phyloP scores from a whole-genome alignment of 2,888 invertebrate species.

The Cephus pulcher region DNA sequence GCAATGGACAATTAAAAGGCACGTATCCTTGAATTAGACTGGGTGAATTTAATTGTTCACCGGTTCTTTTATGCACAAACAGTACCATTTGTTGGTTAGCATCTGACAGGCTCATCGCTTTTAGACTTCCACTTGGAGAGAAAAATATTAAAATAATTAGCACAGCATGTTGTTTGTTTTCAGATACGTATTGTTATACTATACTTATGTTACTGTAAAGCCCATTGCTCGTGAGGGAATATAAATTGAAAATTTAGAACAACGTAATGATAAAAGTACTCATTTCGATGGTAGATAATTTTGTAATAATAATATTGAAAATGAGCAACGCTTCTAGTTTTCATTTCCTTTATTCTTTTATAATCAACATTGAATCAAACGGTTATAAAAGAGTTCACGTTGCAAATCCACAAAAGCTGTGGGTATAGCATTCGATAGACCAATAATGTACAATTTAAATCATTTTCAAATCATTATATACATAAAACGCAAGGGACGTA shows the following conservation, averaged over 20 bases:
- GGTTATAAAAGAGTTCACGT: not conserved
- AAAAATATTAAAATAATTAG: slow-evolving; percentile 19
- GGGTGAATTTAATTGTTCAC: not conserved
- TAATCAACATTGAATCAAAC: not conserved
- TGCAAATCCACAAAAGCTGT: not conserved
- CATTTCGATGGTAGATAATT: not conserved
- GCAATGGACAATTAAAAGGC: not conserved
- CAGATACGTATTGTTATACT: slow-evolving; percentile 12
- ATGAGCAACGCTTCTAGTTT: not conserved
- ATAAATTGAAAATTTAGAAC: not conserved
- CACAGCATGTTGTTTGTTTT: slow-evolving; percentile 12
- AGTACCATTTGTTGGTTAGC: not conserved
- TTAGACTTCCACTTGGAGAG: slow-evolving; percentile 2
- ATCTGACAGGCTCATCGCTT: not conserved
- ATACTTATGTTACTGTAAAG: slow-evolving; percentile 3
- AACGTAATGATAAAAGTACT: not conserved
- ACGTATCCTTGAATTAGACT: not conserved
- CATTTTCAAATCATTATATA: not conserved
- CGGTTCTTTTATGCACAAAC: not conserved
- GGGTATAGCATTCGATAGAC: not conserved
- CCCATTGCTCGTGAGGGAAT: not conserved
- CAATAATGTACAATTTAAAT: not conserved
- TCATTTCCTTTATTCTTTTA: not conserved
- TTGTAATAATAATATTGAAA: not conserved
- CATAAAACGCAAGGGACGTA: not conserved